Percentiles rank a stretch among this genome's conserved stretches.
These are phyloP conservation scores for Nothobranchius furzeri DNA, from an alignment of 2,113 vertebrate species.

Conservation along the genomic window DNA sequence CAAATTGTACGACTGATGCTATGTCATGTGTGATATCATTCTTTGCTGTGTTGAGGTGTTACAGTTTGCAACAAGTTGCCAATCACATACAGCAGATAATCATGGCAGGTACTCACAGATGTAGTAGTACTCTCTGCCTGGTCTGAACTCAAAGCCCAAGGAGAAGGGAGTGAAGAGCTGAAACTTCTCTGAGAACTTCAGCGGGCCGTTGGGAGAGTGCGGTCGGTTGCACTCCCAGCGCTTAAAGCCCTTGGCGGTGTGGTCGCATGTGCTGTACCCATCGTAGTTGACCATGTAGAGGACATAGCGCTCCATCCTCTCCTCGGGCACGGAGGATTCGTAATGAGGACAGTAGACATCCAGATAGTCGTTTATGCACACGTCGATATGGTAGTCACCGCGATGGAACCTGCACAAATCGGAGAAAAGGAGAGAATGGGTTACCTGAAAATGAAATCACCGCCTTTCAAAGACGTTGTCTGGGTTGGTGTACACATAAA, in stretches of 20 bases:
- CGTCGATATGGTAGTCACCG: constrained; percentile 96
- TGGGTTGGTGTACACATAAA: constrained; percentile 58
- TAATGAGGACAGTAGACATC: constrained; percentile 99
- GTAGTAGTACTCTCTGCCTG: constrained; percentile 98
- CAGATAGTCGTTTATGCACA: constrained; percentile 98
- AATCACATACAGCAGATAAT: too few species aligned
- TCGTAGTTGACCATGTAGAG: constrained; percentile 99
- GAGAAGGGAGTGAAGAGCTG: constrained; percentile 99
- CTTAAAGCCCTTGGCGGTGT: constrained; percentile 97
- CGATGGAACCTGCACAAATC: constrained; percentile 85
- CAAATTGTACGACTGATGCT: too few species aligned
- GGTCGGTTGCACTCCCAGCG: constrained; percentile 99
- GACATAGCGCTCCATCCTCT: constrained; percentile 93
- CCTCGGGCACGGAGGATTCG: constrained; percentile 92
- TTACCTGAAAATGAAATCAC: too few species aligned
- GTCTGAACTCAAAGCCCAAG: constrained; percentile 97
- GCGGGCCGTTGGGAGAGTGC: constrained; percentile 92
- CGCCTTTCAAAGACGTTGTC: constrained; percentile 18
- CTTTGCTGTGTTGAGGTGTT: too few species aligned
- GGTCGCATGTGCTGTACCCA: constrained; percentile 97
- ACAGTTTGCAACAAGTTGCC: too few species aligned
- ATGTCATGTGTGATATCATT: too few species aligned
- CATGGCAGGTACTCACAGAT: constrained; percentile 90
- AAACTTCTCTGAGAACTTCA: constrained; percentile 99
- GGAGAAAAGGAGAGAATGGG: neutral